Percentiles rank a stretch among this genome's conserved stretches.
Conservation (phyloP, 2,113 vertebrate genomes). For the Geococcyx californianus region DNA sequence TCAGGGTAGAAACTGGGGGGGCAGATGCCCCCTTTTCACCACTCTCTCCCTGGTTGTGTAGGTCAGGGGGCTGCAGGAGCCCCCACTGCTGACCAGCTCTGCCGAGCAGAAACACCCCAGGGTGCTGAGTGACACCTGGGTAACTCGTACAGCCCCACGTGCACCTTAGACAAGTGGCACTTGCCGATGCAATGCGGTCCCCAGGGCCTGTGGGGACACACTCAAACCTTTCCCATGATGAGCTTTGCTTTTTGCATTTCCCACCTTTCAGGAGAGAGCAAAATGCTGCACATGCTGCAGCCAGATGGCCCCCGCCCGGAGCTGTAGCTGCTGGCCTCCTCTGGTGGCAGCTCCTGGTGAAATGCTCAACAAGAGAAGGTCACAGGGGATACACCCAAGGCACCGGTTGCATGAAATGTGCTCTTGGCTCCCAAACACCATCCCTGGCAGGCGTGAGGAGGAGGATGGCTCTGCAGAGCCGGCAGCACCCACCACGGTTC, state of each 20-base stretch:
- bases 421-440: background rate
- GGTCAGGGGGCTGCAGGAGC: background rate
- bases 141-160: rapidly evolving
- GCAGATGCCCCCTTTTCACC: background rate
- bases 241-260: background rate
- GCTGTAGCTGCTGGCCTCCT: too few species aligned
- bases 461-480: background rate
- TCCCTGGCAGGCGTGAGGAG: background rate
- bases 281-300: too few species aligned
- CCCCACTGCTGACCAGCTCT: background rate
- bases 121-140: background rate
- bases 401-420: background rate
- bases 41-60: too few species aligned
- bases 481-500: background rate
- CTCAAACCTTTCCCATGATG: background rate
- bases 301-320: too few species aligned
- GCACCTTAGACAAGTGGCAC: background rate
- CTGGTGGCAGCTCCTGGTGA: background rate
- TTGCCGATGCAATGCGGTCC: background rate
- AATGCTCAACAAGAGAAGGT: background rate
- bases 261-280: background rate
- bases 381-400: background rate
- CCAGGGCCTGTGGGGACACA: background rate
- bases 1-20: background rate
- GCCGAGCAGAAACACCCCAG: background rate